These are phyloP conservation scores for Dichetophora obliterata DNA, from an alignment of 2,888 invertebrate species.

Conservation along the genomic window DNA sequence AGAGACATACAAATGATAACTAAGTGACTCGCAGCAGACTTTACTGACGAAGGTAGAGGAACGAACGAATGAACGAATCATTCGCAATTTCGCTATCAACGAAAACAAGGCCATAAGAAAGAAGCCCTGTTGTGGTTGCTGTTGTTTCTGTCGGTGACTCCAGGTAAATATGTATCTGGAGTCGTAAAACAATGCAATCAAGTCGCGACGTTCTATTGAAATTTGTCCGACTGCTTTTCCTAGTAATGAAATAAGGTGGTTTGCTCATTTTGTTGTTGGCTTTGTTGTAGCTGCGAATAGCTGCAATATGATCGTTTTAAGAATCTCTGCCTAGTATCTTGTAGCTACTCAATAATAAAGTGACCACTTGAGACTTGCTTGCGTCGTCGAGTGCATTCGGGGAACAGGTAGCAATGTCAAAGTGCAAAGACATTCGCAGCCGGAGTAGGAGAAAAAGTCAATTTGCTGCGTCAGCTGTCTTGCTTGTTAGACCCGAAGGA, in stretches of 20 bases:
- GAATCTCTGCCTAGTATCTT: neutral
- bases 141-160: too few species aligned
- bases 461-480: constrained; percentile 21
- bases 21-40: neutral
- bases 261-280: neutral
- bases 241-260: neutral
- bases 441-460: neutral
- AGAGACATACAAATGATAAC: neutral
- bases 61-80: too few species aligned
- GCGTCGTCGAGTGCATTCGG: neutral
- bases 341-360: constrained; percentile 8
- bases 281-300: neutral
- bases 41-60: too few species aligned
- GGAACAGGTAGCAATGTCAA: neutral
- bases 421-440: neutral
- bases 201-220: neutral
- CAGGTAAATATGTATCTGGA: too few species aligned
- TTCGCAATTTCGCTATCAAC: too few species aligned
- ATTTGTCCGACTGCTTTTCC: neutral
- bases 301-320: constrained; percentile 10
- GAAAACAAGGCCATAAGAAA: too few species aligned
- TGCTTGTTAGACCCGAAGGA: neutral
- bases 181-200: too few species aligned
- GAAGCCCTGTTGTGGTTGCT: too few species aligned
- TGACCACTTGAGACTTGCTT: constrained; percentile 24